Base-by-base conservation (phyloP, 2,113 vertebrate species). In the Gallinago paraguaiae region DNA sequence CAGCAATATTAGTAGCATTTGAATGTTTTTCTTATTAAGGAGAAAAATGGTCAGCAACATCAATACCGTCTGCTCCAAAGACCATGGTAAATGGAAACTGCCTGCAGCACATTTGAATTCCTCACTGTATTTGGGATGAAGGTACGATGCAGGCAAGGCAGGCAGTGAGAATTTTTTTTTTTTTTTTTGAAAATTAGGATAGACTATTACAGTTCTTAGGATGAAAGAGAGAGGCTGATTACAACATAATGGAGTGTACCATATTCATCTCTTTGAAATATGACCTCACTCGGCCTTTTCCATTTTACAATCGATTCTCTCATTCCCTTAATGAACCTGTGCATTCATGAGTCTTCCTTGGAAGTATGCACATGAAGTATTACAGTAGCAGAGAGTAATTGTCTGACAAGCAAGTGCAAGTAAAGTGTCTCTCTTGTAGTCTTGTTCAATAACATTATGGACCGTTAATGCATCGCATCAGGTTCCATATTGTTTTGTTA, bases 11-110 rank as follows among this genome's bases (percentile, higher is more conserved):
- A 97, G 97, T 97, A 98, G 97, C 97, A 98, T 98, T 98, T 98
- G 97, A 98, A 98, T 98, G 98, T 98, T 98, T 98, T 98, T 98
- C 98, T 98, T 98, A 98, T 98, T 98, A 98, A 98, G 97, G 97
- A 98, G 97, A 98, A 98, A 98, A 98, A 98, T 98, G 97, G 93
- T 95, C 95, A 96, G 96, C 90, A 96, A 96, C 95, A 86, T 97
- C 95, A 97, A 97, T 97, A 97, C 95, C 77, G 87, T 98, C 94
- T 96, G 93, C 84, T 90, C 96, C 81, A 92, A 98, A 97, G 95
- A 97, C 95, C 92, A 81, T 59, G 85, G 96, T 91, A 96, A 97
- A 97, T 95, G 96, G 97, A 97, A 97, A 97, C 90, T 93, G 97
- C 95, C 95, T 93, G 86, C 91, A 96, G 97, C 95, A 45, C 71